Base-by-base conservation (phyloP, 2,113 vertebrate species). In the Takifugu bimaculatus region DNA sequence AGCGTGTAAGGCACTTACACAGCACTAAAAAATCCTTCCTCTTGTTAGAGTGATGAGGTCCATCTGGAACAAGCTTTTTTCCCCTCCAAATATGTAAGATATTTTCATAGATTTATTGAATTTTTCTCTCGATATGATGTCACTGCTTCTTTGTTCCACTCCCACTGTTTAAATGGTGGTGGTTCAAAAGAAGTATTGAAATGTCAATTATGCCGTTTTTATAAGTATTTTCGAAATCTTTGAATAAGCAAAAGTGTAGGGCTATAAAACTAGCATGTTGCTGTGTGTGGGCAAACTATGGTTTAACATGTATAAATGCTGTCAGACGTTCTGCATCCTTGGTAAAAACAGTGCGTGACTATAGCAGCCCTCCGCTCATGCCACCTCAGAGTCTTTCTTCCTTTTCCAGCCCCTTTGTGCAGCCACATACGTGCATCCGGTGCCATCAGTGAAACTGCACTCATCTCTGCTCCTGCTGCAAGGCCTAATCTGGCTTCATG, bases 401-500 rank as follows among this genome's bases (percentile, higher is more conserved):
- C 14, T 48, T 48, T n/a, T 14, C 68, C 72, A 70, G 72, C 68
- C 65, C 68, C 68, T 60, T 68, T 71, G 44, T 72, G 54, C 62
- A 60, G 65, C 71, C 66, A 50, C 59, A 50, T 25, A 68, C 48
- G 52, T 51, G 64, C 62, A 60, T 75, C 74, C 57, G 26, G 27
- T 68, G 58, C 25, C 3, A 54, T 48, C 50, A 72, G 58, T 65
- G 50, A 3, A 26, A 50, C 71, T 42, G 52, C 35, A 12, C 60
- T 77, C 52, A 54, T 72, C 60, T 72, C 52, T 32, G 14, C 68
- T 81, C 29, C 57, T 26, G 69, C 74, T 4, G 43, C 57, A 29
- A 56, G 53, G 56, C 77, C 70, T 85, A 87, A 85, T 89, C 85
- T 79, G 71, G 78, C 81, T 66, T 69, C 72, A 44, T 88, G 82